These are phyloP conservation scores for Euplagia quadripunctaria DNA, from an alignment of 2,888 invertebrate species.

Conservation along the genomic window DNA sequence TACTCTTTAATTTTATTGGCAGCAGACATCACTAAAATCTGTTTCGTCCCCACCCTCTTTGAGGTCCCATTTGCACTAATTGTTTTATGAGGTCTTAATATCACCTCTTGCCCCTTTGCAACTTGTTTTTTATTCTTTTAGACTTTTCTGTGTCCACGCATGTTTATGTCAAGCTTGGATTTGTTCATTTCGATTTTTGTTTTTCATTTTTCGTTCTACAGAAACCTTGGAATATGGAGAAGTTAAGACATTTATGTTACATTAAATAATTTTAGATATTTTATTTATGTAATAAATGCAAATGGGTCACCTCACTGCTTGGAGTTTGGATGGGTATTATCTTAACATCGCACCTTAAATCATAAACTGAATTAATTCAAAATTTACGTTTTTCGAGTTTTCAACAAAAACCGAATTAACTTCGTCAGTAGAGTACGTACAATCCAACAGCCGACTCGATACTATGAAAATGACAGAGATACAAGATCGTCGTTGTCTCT, in stretches of 20 bases:
- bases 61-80: conserved; percentile 86
- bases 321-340: conserved; percentile 49
- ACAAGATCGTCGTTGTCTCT: no score
- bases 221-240: conserved; percentile 49
- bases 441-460: no score
- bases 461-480: no score
- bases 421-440: no score
- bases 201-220: conserved; percentile 61
- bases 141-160: conserved; percentile 85
- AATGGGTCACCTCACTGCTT: conserved; percentile 83
- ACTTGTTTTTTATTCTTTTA: conserved; percentile 65
- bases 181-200: conserved; percentile 32
- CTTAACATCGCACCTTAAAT: not conserved
- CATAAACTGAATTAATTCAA: no score
- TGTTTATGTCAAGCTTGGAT: conserved; percentile 74
- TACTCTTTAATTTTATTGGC: conserved; percentile 55
- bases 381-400: no score
- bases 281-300: conserved; percentile 71
- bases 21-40: conserved; percentile 76
- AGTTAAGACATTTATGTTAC: conserved; percentile 43
- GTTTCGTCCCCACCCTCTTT: conserved; percentile 76
- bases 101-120: conserved; percentile 61
- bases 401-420: no score
- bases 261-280: conserved; percentile 38
- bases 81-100: conserved; percentile 63